A percentile compares a stretch with the other conserved stretches of the same genome.
These are phyloP conservation scores for Trachelus troglodyta DNA, from an alignment of 2,888 invertebrate species.

Conservation along the genomic window DNA sequence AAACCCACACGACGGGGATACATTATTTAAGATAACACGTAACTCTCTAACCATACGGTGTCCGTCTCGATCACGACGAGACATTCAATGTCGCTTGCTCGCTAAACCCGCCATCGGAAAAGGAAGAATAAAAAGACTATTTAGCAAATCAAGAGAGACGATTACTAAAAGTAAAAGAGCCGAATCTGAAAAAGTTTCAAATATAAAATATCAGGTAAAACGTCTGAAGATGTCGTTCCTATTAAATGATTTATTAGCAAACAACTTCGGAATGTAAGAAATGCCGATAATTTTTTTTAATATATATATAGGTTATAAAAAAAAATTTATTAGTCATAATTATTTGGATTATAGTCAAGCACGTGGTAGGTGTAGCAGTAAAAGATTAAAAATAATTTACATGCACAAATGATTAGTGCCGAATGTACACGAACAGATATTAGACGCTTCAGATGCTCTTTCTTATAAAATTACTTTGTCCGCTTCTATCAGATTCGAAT, in stretches of 20 bases:
- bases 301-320: too few species aligned
- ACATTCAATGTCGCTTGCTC: not conserved
- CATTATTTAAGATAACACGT: slow-evolving; percentile 51
- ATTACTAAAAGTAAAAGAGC: not conserved
- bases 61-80: not conserved
- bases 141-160: not conserved
- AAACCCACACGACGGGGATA: slow-evolving; percentile 41
- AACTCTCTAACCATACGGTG: slow-evolving; percentile 25
- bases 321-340: too few species aligned
- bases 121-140: not conserved
- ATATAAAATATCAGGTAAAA: not conserved
- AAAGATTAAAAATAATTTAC: not conserved
- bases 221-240: not conserved
- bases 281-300: not conserved
- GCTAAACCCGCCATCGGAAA: not conserved
- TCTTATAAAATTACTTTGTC: not conserved
- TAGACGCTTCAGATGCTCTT: not conserved
- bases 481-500: not conserved
- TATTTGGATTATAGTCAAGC: too few species aligned
- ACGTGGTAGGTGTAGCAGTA: not conserved
- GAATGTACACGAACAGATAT: not conserved
- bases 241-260: not conserved
- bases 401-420: not conserved
- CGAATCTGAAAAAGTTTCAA: not conserved
- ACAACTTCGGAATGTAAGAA: not conserved